phyloP scores from a whole-genome alignment of 2,113 vertebrate species.

The Oreocharis arfaki region DNA sequence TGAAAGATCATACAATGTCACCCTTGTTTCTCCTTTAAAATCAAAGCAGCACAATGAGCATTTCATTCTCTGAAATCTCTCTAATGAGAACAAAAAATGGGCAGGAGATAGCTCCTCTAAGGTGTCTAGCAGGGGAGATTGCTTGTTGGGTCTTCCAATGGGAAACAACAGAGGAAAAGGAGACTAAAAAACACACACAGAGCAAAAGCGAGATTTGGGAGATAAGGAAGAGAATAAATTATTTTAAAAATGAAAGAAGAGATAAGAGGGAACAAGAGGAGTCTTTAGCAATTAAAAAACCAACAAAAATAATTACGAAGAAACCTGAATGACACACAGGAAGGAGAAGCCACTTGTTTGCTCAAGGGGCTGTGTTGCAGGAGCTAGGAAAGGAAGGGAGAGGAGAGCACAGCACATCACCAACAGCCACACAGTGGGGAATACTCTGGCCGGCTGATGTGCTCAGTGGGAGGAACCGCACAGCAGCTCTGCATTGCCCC shows the following conservation, averaged over 20 bases:
- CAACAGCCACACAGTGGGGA: neutral
- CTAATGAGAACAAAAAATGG: neutral
- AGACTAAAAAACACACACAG: neutral
- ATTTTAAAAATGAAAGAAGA: neutral
- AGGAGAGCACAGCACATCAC: neutral
- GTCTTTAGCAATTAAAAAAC: neutral
- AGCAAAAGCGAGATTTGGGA: neutral
- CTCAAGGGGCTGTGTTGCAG: neutral
- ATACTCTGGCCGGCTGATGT: neutral
- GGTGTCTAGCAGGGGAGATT: neutral
- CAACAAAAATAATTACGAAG: neutral
- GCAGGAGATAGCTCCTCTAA: neutral
- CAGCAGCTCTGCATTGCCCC: neutral
- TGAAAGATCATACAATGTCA: neutral
- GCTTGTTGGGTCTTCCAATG: neutral
- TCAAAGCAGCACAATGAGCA: neutral
- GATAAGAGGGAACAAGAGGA: neutral
- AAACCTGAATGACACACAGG: neutral
- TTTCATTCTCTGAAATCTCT: neutral
- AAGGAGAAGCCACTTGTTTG: neutral
- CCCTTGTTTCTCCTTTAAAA: neutral
- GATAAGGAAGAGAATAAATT: neutral
- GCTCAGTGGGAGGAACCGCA: neutral
- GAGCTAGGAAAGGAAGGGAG: neutral
- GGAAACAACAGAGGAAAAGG: neutral